Evolutionary conservation across 2,797 vertebrate species (phyloP).

Genomic region (Enteromius argenteus): DNA sequence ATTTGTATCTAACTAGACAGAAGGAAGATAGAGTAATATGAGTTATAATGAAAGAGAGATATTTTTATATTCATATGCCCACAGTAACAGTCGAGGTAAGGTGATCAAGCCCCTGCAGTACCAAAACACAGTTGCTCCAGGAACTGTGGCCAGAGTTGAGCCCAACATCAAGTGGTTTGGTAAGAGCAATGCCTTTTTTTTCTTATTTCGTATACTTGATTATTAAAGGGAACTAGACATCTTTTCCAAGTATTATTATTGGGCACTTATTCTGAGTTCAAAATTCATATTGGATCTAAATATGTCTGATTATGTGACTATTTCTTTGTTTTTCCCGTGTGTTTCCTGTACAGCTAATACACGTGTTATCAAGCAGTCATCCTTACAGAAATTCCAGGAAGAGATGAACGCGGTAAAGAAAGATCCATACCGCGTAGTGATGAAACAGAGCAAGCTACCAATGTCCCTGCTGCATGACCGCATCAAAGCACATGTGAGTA

Average conservation of each 20-base stretch:
- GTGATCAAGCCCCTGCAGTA: constrained; percentile 90
- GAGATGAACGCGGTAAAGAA: constrained; percentile 93
- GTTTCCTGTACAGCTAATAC: constrained; percentile 86
- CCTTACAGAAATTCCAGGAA: constrained; percentile 95
- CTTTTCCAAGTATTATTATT: not conserved
- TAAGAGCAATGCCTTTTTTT: constrained; percentile 73
- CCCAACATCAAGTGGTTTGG: constrained; percentile 99
- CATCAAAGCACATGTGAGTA: constrained; percentile 92
- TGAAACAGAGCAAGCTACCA: constrained; percentile 93
- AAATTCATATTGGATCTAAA: not conserved
- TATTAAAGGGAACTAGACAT: not conserved
- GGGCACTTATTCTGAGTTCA: not conserved
- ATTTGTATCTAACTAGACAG: not conserved
- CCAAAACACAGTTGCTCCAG: constrained; percentile 91
- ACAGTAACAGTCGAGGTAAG: constrained; percentile 89
- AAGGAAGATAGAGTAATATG: not conserved
- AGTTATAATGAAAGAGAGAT: not conserved
- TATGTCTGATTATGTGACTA: not conserved
- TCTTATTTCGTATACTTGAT: not conserved
- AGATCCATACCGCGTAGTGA: constrained; percentile 94
- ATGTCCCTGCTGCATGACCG: constrained; percentile 93
- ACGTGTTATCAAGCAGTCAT: constrained; percentile 95
- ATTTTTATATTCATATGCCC: not conserved
- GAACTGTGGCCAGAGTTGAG: constrained; percentile 94
- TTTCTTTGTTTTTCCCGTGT: not conserved